Base-by-base conservation (phyloP, 35 echinoderm and acorn worm species). In the Stichopus chloronotus region DNA sequence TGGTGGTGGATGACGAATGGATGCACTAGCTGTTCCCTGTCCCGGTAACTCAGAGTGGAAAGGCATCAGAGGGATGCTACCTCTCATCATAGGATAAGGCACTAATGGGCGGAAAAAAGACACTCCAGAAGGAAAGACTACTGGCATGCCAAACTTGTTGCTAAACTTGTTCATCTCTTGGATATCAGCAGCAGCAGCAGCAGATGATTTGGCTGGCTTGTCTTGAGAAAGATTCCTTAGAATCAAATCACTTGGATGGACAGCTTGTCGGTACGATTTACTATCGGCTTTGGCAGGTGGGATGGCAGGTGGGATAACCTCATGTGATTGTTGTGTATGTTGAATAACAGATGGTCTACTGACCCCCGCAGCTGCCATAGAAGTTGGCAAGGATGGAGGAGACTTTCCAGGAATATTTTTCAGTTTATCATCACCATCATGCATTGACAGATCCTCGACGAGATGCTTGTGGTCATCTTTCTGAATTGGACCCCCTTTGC, bases 291-390 rank as follows among this genome's bases (percentile, higher is more conserved):
- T 76, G 63, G 10, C 58, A 7, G 90, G 14, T 14, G 87, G 24
- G 30, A 43, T 76, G 63, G 10, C 58, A 7, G 90, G 14, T 14
- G 87, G 24, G 30, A 43, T 43, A 77, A 78, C 20, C 22, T 72
- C 83, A 22, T 92, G 90, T 23, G 90, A 55, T 22, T 89, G 88
- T 58, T 98, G 94, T 0, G 97, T 99, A 87, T 99, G 95, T 53
- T 99, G 97, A 56, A 99, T 99, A 9, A 99, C 97, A 8, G 97
- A 99, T 25, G 97, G 95, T 60, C 97, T 78, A 25, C 90, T 91
- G 17, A 72, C 76, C 53, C 59, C 14, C 7, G 69, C 9, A 72
- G 77, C 30, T 43, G 30, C 30, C 30, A 43, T 43, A 43, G 30
- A 43, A 43, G 30, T 43, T 43, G 30, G 30, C 30, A 43, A 79